A percentile compares a stretch with the other conserved stretches of the same genome.
These are phyloP conservation scores for Gephyroberyx darwinii DNA, from an alignment of 2,797 vertebrate species.

Conservation along the genomic window DNA sequence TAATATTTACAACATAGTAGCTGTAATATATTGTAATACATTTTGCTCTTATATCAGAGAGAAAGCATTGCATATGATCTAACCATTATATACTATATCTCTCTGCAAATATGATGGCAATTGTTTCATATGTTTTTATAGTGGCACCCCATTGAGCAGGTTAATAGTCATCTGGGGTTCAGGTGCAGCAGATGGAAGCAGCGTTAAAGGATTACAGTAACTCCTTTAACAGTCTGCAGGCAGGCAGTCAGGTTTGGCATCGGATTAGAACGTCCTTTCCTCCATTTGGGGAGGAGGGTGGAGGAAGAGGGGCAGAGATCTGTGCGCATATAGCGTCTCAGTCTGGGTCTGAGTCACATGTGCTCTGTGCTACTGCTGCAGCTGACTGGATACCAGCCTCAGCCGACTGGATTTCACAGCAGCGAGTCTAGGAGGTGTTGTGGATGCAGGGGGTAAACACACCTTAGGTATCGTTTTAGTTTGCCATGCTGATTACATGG, in stretches of 20 bases:
- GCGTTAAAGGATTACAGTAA: slow-evolving; percentile 80
- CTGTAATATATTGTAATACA: not conserved
- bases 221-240: slow-evolving; percentile 69
- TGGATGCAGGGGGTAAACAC: slow-evolving; percentile 53
- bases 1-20: too few relatives aligned
- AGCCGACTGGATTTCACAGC: slow-evolving; percentile 20
- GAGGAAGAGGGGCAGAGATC: slow-evolving; percentile 32
- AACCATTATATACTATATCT: too few relatives aligned
- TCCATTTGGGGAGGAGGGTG: slow-evolving; percentile 47
- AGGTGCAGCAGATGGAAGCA: slow-evolving; percentile 69
- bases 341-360: slow-evolving; percentile 67
- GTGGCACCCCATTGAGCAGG: slow-evolving; percentile 5
- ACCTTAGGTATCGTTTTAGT: slow-evolving; percentile 44
- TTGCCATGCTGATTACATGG: slow-evolving; percentile 80
- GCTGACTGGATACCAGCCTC: slow-evolving; percentile 53
- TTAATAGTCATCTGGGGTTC: slow-evolving; percentile 37
- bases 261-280: slow-evolving; percentile 59
- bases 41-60: not conserved
- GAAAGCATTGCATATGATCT: not conserved
- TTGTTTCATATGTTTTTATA: slow-evolving; percentile 14
- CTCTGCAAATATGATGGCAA: not conserved
- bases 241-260: slow-evolving; percentile 63
- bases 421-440: slow-evolving; percentile 44
- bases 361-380: slow-evolving; percentile 54
- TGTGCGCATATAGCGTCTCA: slow-evolving; percentile 33